Conservation (phyloP, 2,797 vertebrate genomes). For the Acrossocheilus fasciatus region DNA sequence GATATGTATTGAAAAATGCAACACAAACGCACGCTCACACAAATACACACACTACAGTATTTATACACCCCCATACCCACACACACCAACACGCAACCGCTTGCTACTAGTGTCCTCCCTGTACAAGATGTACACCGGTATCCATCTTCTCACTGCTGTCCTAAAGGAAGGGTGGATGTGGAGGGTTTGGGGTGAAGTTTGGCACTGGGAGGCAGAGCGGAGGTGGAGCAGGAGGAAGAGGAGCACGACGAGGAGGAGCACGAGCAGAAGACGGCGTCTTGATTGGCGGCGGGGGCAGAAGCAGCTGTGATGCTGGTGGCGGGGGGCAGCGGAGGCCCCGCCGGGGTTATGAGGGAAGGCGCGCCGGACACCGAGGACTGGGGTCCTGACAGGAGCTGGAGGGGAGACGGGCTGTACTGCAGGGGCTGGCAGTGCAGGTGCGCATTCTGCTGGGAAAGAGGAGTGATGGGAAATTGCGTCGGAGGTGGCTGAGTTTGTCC, state of each 20-base stretch:
- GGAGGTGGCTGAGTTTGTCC: conserved; percentile 62
- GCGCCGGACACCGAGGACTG: conserved; percentile 48
- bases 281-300: conserved; percentile 57
- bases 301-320: conserved; percentile 64
- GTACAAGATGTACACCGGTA: conserved; percentile 67
- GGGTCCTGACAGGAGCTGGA: conserved; percentile 69
- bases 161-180: conserved; percentile 78
- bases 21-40: conserved; percentile 63
- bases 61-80: conserved; percentile 66
- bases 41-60: conserved; percentile 66
- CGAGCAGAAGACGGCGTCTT: conserved; percentile 71
- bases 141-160: conserved; percentile 74
- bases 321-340: conserved; percentile 57
- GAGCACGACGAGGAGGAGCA: conserved; percentile 78
- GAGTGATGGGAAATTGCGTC: conserved; percentile 60
- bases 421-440: conserved; percentile 71
- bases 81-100: conserved; percentile 64
- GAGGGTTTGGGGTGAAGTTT: conserved; percentile 78
- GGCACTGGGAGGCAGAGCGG: conserved; percentile 84
- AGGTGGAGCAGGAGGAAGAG: conserved; percentile 76
- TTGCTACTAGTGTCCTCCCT: conserved; percentile 60
- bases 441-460: conserved; percentile 69
- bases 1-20: conserved; percentile 72
- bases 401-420: conserved; percentile 71
- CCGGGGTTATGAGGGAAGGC: conserved; percentile 66